Evolutionary conservation across 2,888 invertebrate genomes (phyloP), one percentile per base, ranked within the genome.

Genomic region (Tenthredo notha): DNA sequence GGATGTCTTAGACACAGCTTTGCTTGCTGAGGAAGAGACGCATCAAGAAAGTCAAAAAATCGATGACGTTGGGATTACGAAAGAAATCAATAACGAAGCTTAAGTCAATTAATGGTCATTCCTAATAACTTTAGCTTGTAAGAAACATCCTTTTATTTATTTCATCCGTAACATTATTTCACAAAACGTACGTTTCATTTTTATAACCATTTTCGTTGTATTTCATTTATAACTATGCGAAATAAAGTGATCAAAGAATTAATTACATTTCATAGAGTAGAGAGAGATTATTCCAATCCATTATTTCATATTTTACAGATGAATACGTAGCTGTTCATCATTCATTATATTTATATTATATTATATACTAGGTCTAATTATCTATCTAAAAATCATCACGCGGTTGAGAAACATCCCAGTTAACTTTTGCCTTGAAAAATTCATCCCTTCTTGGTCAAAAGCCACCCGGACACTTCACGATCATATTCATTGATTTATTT

Each of bases 371-470:
- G 12, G 25, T 50, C 58, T 61, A 40, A 40, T 40, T 40, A 15
- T 61, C 40, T 80, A 80, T 15, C 58, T 80, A 80, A 37, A 40
- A 21, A 61, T 80, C 61, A 61, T 80, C 78, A 40, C 78, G 37
- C 15, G 58, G 58, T 7, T 58, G 37, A 25, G 5, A 58, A 78
- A 10, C n/a, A 47, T 47, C 50, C 50, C 1, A 29, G 50, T 40
- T 0, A 40, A n/a, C 10, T 58, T n/a, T 29, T 58, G 58, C 1
- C 37, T 12, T 1, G 12, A 40, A 37, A 40, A 37, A 54, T 61
- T 25, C 7, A 77, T 50, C 2, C 2, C 29, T 25, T 12, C 29
- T 61, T 0, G 21, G 21, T 25, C 61, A 25, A 61, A 61, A 61
- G 25, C 40, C 7, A 72, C 40, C 18, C 21, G 77, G 33, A 50